Evolutionary conservation across 2,113 vertebrate species (phyloP).

Genomic region (Callipepla squamata): DNA sequence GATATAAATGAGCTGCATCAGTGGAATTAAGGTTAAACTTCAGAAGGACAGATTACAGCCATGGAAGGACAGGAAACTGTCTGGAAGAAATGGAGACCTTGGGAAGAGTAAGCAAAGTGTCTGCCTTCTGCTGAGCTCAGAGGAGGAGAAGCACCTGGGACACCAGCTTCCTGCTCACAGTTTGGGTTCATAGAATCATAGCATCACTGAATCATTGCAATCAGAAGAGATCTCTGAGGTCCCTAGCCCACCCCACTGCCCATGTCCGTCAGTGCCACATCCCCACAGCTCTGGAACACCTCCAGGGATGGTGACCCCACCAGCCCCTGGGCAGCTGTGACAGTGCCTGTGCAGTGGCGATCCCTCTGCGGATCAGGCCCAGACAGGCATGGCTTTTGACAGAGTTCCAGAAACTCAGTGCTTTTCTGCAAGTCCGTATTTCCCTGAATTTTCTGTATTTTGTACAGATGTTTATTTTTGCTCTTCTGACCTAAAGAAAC

Average conservation of each 20-base stretch:
- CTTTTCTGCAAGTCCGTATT: not conserved
- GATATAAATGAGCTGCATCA: not conserved
- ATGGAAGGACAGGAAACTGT: not conserved
- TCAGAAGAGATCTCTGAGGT: no score
- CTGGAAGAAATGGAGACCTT: not conserved
- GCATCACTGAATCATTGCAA: no score
- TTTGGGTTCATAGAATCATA: not conserved
- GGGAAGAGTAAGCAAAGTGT: not conserved
- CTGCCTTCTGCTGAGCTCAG: not conserved
- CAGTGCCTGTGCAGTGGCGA: no score
- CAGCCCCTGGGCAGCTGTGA: no score
- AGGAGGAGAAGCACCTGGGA: not conserved
- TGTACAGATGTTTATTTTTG: not conserved
- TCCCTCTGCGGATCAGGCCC: not conserved
- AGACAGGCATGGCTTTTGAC: not conserved
- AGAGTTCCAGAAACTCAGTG: not conserved
- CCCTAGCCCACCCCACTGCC: no score
- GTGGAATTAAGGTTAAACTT: not conserved
- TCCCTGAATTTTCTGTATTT: not conserved
- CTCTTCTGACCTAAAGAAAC: not conserved
- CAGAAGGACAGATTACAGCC: not conserved
- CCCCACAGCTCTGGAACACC: no score
- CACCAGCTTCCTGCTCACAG: rapidly evolving
- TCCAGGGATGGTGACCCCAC: no score
- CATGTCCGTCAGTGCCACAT: no score